These are phyloP conservation scores for Liasis olivaceus DNA, from an alignment of 2,797 vertebrate genomes.

Conservation along the genomic window DNA sequence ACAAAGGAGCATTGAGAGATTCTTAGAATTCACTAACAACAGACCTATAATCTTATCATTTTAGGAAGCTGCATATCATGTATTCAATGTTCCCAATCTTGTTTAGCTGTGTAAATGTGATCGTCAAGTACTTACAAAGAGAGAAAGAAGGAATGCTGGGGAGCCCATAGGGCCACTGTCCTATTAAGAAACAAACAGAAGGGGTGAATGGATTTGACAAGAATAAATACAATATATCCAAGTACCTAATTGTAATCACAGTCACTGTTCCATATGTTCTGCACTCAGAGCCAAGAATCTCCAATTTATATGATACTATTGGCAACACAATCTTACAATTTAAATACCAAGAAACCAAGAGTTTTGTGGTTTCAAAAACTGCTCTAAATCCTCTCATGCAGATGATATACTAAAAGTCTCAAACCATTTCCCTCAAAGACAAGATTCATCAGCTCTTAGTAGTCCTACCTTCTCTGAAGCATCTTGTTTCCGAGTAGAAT, in stretches of 20 bases:
- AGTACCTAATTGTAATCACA: slow-evolving; percentile 38
- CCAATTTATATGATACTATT: not conserved
- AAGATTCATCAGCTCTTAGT: slow-evolving; percentile 30
- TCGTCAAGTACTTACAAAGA: slow-evolving; percentile 97
- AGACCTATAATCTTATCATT: slow-evolving; percentile 51
- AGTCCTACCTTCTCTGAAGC: slow-evolving; percentile 91
- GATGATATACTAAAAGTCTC: not conserved
- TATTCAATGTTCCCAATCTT: slow-evolving; percentile 57
- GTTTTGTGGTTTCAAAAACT: slow-evolving; percentile 1
- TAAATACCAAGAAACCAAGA: not conserved
- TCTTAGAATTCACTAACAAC: slow-evolving; percentile 60
- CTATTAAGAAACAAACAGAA: slow-evolving; percentile 90
- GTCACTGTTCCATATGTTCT: slow-evolving; percentile 48
- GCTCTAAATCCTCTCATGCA: not conserved
- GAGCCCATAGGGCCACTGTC: slow-evolving; percentile 99
- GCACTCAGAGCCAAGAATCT: not conserved
- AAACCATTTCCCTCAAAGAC: slow-evolving; percentile 29
- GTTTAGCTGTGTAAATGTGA: slow-evolving; percentile 54
- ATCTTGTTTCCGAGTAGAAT: slow-evolving; percentile 94
- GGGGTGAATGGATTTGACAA: slow-evolving; percentile 67
- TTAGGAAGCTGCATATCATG: slow-evolving; percentile 60
- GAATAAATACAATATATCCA: slow-evolving; percentile 69
- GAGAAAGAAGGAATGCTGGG: slow-evolving; percentile 99
- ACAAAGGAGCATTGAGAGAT: slow-evolving; percentile 17
- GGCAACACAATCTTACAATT: not conserved